phyloP scores from a whole-genome alignment of 1,140 invertebrate genomes.

The Trichonephila inaurata region DNA sequence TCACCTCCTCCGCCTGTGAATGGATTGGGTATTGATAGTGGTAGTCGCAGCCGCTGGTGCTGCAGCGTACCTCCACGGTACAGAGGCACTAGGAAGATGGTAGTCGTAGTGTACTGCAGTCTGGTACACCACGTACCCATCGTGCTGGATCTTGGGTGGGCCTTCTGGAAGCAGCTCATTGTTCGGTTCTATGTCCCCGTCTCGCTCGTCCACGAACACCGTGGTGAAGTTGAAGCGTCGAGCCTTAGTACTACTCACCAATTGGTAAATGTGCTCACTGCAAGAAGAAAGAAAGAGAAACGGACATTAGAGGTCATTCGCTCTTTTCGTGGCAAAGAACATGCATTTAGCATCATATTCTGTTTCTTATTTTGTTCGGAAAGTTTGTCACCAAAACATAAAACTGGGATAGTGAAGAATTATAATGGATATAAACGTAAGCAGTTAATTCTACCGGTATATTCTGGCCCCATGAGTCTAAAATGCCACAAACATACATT shows the following conservation, averaged over 20 bases:
- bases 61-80: conserved; percentile 53
- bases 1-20: conserved; percentile 68
- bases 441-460: too few relatives aligned
- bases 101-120: conserved; percentile 77
- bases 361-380: too few relatives aligned
- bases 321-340: too few relatives aligned
- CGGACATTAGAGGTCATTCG: not conserved
- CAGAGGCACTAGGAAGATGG: conserved; percentile 44
- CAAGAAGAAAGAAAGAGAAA: not conserved
- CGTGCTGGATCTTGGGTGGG: conserved; percentile 58
- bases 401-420: too few relatives aligned
- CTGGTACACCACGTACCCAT: conserved; percentile 78
- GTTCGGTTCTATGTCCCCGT: conserved; percentile 78
- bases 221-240: conserved; percentile 78
- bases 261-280: conserved; percentile 77
- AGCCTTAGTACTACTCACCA: conserved; percentile 76
- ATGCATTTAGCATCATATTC: too few relatives aligned
- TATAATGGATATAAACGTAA: too few relatives aligned
- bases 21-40: not conserved
- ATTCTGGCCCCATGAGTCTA: too few relatives aligned
- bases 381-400: too few relatives aligned
- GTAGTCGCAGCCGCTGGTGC: conserved; percentile 21
- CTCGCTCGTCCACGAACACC: conserved; percentile 78
- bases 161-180: conserved; percentile 48
- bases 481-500: too few relatives aligned